phyloP scores from a whole-genome alignment of 2,797 vertebrate genomes.

The Rhynchotus rufescens region DNA sequence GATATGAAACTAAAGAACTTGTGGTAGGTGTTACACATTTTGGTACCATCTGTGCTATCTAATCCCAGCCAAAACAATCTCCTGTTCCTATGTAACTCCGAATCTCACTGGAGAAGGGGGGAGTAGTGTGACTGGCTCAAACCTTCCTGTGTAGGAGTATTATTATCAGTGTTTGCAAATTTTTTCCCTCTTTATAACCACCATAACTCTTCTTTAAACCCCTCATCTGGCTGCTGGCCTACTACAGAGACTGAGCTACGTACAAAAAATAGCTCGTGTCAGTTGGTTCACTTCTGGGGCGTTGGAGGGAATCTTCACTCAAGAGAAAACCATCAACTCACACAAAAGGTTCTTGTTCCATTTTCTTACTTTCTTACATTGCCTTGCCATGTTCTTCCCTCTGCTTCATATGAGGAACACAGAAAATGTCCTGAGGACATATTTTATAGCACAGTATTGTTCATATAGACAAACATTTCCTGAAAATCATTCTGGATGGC shows the following conservation, averaged over 20 bases:
- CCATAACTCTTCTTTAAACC: slow-evolving; percentile 75
- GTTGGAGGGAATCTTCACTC: slow-evolving; percentile 19
- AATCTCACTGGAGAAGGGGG: slow-evolving; percentile 59
- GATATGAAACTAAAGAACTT: slow-evolving; percentile 61
- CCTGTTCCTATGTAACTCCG: slow-evolving; percentile 58
- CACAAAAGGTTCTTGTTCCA: background rate
- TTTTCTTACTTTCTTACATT: background rate
- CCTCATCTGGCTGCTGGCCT: slow-evolving; percentile 77
- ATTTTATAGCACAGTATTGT: background rate
- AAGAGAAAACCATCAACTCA: background rate
- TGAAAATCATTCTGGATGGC: slow-evolving; percentile 31
- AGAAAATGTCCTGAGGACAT: slow-evolving; percentile 33
- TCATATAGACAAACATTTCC: background rate
- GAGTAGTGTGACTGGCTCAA: slow-evolving; percentile 67
- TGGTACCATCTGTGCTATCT: slow-evolving; percentile 61
- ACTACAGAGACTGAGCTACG: slow-evolving; percentile 58
- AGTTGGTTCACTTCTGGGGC: slow-evolving; percentile 34
- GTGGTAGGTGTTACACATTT: slow-evolving; percentile 66
- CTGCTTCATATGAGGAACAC: background rate
- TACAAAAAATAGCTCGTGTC: background rate
- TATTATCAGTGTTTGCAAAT: slow-evolving; percentile 75
- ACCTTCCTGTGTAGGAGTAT: slow-evolving; percentile 73
- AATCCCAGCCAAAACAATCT: slow-evolving; percentile 62
- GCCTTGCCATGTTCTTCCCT: background rate
- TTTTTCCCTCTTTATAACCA: slow-evolving; percentile 71